Conservation (phyloP, 2,797 vertebrate genomes). For the Todus mexicanus region DNA sequence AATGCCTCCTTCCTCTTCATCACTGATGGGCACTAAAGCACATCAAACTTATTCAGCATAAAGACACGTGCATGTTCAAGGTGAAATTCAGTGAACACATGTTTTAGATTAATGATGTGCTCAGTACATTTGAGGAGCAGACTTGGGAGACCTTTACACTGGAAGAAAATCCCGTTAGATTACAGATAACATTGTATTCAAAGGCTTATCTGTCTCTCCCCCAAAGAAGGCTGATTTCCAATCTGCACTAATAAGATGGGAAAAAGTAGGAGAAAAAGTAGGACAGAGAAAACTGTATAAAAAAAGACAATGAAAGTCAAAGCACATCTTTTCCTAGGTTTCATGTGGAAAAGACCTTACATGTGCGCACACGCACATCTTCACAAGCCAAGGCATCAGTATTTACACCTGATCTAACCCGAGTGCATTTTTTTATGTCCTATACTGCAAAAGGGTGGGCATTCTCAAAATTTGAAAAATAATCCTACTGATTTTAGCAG, state of each 20-base stretch:
- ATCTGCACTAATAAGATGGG: not conserved
- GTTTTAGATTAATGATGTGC: not conserved
- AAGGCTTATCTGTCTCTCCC: not conserved
- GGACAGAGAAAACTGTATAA: not conserved
- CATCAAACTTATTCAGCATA: slow-evolving; percentile 34
- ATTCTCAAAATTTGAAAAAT: not conserved
- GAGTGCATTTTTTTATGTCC: not conserved
- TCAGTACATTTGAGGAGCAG: not conserved
- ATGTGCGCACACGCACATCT: not conserved
- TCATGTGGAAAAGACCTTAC: not conserved
- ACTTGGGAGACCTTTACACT: not conserved
- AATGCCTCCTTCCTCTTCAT: slow-evolving; percentile 78
- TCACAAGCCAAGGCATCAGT: not conserved
- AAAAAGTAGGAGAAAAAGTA: not conserved
- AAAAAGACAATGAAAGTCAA: not conserved
- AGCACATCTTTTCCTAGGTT: not conserved
- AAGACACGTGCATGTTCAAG: not conserved
- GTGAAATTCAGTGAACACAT: not conserved
- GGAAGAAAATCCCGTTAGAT: not conserved
- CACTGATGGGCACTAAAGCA: slow-evolving; percentile 71
- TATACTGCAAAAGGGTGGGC: not conserved
- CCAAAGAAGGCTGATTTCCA: not conserved
- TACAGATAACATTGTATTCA: not conserved
- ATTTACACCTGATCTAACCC: not conserved
- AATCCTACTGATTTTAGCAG: not conserved